Percentiles rank a stretch among this genome's conserved stretches.
These are phyloP conservation scores for Spisula solida DNA, from an alignment of 2,888 invertebrate genomes.

Conservation along the genomic window DNA sequence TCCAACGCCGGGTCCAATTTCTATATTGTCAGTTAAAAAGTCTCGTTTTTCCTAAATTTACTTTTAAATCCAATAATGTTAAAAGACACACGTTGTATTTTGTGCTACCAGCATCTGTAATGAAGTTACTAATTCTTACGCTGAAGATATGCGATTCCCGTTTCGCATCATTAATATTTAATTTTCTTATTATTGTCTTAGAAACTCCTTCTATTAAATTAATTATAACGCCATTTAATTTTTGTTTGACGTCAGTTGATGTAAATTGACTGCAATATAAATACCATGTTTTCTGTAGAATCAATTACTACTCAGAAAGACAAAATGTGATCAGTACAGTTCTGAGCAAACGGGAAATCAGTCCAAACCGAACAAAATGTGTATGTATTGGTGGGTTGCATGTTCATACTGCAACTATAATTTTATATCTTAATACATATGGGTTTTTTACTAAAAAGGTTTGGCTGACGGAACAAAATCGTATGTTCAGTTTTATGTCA, in stretches of 20 bases:
- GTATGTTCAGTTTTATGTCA: no score
- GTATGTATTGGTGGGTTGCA: not conserved
- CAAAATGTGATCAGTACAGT: not conserved
- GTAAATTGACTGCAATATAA: not conserved
- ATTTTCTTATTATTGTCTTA: not conserved
- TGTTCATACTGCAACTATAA: not conserved
- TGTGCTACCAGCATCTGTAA: conserved; percentile 4
- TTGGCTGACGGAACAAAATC: no score
- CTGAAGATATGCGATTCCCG: not conserved
- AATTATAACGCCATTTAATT: conserved; percentile 7
- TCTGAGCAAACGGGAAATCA: no score
- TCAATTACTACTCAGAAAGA: not conserved
- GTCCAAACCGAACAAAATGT: not conserved
- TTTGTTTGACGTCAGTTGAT: not conserved
- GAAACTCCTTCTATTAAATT: not conserved
- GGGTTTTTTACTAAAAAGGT: no score
- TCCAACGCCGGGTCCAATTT: conserved; percentile 8
- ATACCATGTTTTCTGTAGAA: not conserved
- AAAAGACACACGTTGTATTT: not conserved
- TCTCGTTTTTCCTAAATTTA: not conserved
- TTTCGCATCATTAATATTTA: conserved; percentile 17
- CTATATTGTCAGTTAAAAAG: not conserved
- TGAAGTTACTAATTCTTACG: conserved; percentile 1
- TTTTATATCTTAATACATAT: not conserved
- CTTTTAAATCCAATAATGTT: conserved; percentile 17